Conservation (phyloP, 2,113 vertebrate species). For the Oncorhynchus mykiss region DNA sequence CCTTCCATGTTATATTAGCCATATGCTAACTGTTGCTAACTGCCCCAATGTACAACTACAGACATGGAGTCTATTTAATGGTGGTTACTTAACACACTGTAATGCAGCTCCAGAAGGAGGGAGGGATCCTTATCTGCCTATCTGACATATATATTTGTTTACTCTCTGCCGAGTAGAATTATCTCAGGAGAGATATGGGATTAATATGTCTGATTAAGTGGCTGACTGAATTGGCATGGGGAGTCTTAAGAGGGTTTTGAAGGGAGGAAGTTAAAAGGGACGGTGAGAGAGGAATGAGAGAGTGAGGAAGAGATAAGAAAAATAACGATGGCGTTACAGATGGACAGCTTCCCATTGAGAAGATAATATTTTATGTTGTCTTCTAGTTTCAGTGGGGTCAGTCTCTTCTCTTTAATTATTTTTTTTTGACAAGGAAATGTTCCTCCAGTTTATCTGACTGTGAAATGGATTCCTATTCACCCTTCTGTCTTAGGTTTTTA, state of each 20-base stretch:
- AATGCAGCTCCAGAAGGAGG: no score
- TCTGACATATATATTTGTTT: neutral
- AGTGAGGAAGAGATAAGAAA: neutral
- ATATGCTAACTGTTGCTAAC: neutral
- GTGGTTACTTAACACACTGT: no score
- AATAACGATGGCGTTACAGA: conserved; percentile 1
- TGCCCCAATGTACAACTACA: neutral
- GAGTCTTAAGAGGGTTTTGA: conserved; percentile 58
- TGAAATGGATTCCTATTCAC: conserved; percentile 41
- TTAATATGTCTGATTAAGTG: conserved; percentile 70
- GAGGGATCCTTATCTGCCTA: no score
- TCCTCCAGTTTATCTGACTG: conserved; percentile 40
- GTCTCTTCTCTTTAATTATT: conserved; percentile 45
- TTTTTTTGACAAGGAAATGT: conserved; percentile 41
- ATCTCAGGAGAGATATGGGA: conserved; percentile 61
- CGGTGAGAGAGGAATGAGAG: no score
- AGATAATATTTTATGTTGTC: neutral
- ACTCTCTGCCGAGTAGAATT: conserved; percentile 46
- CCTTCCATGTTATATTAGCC: conserved; percentile 20
- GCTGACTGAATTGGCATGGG: conserved; percentile 63
- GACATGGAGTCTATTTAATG: neutral
- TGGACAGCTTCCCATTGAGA: neutral
- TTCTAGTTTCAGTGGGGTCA: conserved; percentile 18
- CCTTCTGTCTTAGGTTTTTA: conserved; percentile 25
- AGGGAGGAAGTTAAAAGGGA: neutral